A percentile compares a stretch with the other conserved stretches of the same genome.
Evolutionary conservation across 2,113 vertebrate species (phyloP).

Genomic region (Bagarius yarrelli): DNA sequence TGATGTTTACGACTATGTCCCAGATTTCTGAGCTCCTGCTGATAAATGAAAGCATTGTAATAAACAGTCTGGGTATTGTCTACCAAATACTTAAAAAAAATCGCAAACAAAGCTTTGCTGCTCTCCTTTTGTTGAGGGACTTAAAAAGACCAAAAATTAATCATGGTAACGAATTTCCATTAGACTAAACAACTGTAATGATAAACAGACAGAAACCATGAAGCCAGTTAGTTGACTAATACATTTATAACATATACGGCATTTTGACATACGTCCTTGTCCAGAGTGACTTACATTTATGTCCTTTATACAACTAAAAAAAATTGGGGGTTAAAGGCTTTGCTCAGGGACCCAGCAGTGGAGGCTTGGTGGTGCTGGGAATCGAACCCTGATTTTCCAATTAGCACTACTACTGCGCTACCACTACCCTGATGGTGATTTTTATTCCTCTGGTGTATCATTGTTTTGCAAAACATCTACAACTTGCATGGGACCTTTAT

Average conservation of each 20-base stretch:
- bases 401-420: too few species aligned
- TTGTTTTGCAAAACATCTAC: background rate
- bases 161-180: background rate
- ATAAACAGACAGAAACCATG: background rate
- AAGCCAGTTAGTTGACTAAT: background rate
- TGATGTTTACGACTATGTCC: constrained; percentile 24
- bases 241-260: background rate
- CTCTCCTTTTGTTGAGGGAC: background rate
- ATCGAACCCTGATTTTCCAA: too few species aligned
- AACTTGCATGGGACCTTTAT: background rate
- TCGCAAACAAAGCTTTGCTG: background rate
- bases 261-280: too few species aligned
- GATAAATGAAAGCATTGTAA: constrained; percentile 26
- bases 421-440: too few species aligned
- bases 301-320: too few species aligned
- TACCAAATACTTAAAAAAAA: background rate
- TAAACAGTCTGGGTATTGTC: constrained; percentile 8
- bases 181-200: background rate
- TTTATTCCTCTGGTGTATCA: too few species aligned
- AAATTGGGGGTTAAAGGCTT: too few species aligned
- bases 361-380: too few species aligned
- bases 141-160: background rate
- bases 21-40: constrained; percentile 26
- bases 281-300: too few species aligned
- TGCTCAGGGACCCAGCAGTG: too few species aligned